A percentile compares a stretch with the other conserved stretches of the same genome.
Evolutionary conservation across 2,888 invertebrate genomes (phyloP).

Genomic region (Eilema sororculum): DNA sequence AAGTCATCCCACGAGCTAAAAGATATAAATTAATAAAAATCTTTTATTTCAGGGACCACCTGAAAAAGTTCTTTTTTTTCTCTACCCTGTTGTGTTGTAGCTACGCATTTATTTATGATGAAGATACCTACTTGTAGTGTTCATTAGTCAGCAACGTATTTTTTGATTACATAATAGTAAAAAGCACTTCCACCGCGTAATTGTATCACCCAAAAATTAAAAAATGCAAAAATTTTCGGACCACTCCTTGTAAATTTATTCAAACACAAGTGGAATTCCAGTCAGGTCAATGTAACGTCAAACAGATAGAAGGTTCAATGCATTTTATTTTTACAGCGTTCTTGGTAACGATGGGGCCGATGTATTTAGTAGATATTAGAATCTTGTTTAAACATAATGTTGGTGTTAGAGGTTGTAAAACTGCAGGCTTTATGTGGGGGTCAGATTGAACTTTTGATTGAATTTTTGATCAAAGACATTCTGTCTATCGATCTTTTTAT

Average conservation of each 20-base stretch:
- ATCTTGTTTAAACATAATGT: slow-evolving; percentile 27
- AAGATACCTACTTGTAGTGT: no score
- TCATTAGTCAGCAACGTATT: not conserved
- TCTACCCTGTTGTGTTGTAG: no score
- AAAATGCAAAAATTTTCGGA: not conserved
- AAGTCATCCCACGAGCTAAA: no score
- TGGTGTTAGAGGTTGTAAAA: slow-evolving; percentile 14
- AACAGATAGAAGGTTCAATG: slow-evolving; percentile 11
- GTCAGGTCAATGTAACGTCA: not conserved
- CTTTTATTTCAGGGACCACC: no score
- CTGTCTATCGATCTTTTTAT: not conserved
- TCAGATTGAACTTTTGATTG: not conserved
- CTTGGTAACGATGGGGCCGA: slow-evolving; percentile 23
- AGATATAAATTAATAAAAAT: no score
- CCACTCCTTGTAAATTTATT: not conserved
- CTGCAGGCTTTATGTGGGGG: slow-evolving; percentile 7
- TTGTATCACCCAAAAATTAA: no score
- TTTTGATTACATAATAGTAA: no score
- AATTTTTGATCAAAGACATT: not conserved
- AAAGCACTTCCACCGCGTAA: no score
- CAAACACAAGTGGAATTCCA: not conserved
- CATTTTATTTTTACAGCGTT: slow-evolving; percentile 44
- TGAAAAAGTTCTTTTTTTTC: no score
- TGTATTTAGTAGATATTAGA: slow-evolving; percentile 24
- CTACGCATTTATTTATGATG: no score